Evolutionary conservation across 2,113 vertebrate species (phyloP).

Genomic region (Ivindomyrus marchei): DNA sequence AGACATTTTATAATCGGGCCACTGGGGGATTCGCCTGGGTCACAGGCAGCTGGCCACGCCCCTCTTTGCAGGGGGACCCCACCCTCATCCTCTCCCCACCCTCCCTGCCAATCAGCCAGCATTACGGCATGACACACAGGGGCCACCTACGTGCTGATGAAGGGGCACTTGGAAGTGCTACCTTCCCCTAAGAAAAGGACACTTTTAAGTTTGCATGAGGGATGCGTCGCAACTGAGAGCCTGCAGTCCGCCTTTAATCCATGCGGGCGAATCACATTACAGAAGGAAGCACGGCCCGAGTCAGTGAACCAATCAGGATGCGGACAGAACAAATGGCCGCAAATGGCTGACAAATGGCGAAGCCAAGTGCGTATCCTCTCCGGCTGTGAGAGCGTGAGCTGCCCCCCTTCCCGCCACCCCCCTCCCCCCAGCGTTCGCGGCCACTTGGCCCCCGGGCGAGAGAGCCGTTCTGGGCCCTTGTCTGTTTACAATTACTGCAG

Average conservation of each 20-base stretch:
- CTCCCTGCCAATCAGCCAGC: neutral
- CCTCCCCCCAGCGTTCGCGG: neutral
- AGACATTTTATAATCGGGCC: neutral
- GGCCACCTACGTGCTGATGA: neutral
- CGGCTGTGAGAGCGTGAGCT: neutral
- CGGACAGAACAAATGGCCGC: neutral
- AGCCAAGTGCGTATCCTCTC: neutral
- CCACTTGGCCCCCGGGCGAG: neutral
- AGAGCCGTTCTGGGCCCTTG: constrained; percentile 7
- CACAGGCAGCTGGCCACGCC: neutral
- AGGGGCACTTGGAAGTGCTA: neutral
- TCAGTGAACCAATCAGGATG: neutral
- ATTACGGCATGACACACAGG: neutral
- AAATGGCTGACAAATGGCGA: neutral
- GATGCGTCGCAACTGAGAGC: neutral
- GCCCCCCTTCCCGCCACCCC: neutral
- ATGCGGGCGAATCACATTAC: neutral
- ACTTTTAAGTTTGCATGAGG: neutral
- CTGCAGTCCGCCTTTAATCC: neutral
- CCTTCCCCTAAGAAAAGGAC: neutral
- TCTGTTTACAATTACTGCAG: constrained; percentile 71
- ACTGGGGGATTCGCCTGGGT: neutral
- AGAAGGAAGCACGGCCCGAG: neutral
- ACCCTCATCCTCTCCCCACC: neutral
- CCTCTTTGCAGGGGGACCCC: neutral